phyloP scores from a whole-genome alignment of 1,140 invertebrate genomes.

The Cyclina sinensis region DNA sequence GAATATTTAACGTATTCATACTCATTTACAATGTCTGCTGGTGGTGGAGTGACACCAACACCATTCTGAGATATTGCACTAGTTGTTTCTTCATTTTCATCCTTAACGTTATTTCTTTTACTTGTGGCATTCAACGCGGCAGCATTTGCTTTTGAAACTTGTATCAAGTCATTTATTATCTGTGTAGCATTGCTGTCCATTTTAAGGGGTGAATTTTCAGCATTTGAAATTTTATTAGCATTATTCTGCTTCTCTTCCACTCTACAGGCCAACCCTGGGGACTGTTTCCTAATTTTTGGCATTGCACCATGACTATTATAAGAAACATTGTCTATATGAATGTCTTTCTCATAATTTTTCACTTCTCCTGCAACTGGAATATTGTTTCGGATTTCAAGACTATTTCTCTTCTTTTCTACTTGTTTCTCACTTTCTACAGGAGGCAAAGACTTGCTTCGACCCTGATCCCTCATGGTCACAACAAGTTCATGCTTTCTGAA shows the following conservation, averaged over 20 bases:
- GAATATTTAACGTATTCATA: constrained; percentile 93
- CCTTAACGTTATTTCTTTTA: constrained; percentile 25
- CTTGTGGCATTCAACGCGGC: constrained; percentile 41
- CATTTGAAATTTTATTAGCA: background rate
- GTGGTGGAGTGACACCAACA: background rate
- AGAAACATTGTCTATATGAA: constrained; percentile 68
- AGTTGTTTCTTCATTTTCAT: constrained; percentile 5
- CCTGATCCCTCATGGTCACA: constrained; percentile 51
- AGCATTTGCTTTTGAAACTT: constrained; percentile 61
- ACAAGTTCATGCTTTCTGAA: constrained; percentile 68
- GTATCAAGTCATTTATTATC: constrained; percentile 65
- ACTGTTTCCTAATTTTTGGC: constrained; percentile 84
- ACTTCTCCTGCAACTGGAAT: constrained; percentile 83
- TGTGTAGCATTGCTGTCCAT: constrained; percentile 65
- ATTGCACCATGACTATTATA: constrained; percentile 78
- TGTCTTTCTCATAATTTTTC: constrained; percentile 83
- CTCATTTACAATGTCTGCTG: constrained; percentile 83
- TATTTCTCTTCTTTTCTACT: constrained; percentile 81
- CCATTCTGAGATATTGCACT: constrained; percentile 15
- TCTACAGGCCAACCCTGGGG: constrained; percentile 84
- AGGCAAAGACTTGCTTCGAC: constrained; percentile 61
- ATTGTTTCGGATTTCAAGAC: constrained; percentile 85
- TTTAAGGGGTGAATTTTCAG: background rate
- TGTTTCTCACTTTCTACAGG: constrained; percentile 49
- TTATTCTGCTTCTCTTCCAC: constrained; percentile 74